Conservation (phyloP, 2,113 vertebrate genomes). For the Perognathus longimembris region DNA sequence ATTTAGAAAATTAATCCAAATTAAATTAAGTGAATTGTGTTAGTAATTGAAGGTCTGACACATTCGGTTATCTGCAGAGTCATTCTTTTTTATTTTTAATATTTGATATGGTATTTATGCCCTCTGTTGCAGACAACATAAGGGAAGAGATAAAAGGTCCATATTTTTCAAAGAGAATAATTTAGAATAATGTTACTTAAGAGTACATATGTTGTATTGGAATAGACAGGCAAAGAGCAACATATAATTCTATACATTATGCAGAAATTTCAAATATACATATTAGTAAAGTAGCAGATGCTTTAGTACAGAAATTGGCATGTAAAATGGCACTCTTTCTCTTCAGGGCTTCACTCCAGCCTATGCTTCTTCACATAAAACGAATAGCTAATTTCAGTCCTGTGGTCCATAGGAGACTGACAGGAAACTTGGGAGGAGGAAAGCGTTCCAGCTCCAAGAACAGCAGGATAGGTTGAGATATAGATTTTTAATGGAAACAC, state of each 20-base stretch:
- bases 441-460: slow-evolving; percentile 68
- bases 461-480: slow-evolving; percentile 81
- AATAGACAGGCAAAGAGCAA: slow-evolving; percentile 82
- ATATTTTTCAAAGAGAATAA: slow-evolving; percentile 75
- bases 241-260: slow-evolving; percentile 83
- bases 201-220: slow-evolving; percentile 72
- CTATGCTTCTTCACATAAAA: slow-evolving; percentile 85
- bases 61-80: slow-evolving; percentile 7
- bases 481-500: slow-evolving; percentile 82
- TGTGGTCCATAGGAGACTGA: slow-evolving; percentile 81
- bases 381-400: slow-evolving; percentile 87
- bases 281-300: slow-evolving; percentile 86
- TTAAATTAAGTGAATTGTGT: slow-evolving; percentile 28
- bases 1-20: not conserved
- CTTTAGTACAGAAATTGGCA: slow-evolving; percentile 83
- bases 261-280: slow-evolving; percentile 82
- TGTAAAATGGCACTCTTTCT: slow-evolving; percentile 82
- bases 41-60: slow-evolving; percentile 61
- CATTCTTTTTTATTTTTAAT: not conserved
- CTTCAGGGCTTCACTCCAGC: slow-evolving; percentile 82
- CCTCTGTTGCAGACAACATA: slow-evolving; percentile 38
- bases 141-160: slow-evolving; percentile 52
- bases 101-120: not conserved
- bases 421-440: slow-evolving; percentile 24
- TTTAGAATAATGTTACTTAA: slow-evolving; percentile 76